These are phyloP conservation scores for Microplitis demolitor DNA, from an alignment of 1,140 invertebrate species.

Conservation along the genomic window DNA sequence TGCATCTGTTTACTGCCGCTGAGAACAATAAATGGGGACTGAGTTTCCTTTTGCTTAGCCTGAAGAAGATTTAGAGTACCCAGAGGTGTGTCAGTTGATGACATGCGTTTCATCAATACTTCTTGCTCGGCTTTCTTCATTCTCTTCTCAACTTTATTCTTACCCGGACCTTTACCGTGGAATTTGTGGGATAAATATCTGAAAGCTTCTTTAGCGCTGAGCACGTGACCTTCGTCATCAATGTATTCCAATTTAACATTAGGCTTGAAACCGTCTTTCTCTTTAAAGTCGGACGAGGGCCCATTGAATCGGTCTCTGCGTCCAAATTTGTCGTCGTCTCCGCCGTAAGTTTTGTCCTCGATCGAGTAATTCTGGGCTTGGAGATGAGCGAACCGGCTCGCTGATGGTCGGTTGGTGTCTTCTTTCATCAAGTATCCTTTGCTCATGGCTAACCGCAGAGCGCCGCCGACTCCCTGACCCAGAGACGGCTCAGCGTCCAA, in stretches of 20 bases:
- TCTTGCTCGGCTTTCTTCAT: conserved; percentile 95
- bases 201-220: conserved; percentile 97
- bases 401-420: conserved; percentile 72
- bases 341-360: conserved; percentile 92
- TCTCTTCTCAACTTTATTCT: conserved; percentile 97
- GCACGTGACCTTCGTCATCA: conserved; percentile 89
- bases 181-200: conserved; percentile 95
- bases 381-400: conserved; percentile 76
- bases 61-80: conserved; percentile 92
- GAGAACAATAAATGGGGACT: conserved; percentile 92
- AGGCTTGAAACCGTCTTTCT: conserved; percentile 92
- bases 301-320: conserved; percentile 82
- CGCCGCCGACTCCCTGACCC: conserved; percentile 89
- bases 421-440: conserved; percentile 95
- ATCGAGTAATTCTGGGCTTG: conserved; percentile 94
- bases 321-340: conserved; percentile 84
- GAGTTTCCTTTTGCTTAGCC: conserved; percentile 95
- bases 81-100: conserved; percentile 96
- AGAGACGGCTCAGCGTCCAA: conserved; percentile 95
- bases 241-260: conserved; percentile 97
- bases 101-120: conserved; percentile 97
- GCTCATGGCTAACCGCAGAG: conserved; percentile 88
- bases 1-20: conserved; percentile 82
- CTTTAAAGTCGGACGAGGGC: conserved; percentile 90
- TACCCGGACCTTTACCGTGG: conserved; percentile 98